Conservation (phyloP, 1,140 invertebrate species). For the Drosophila nigrodunni region DNA sequence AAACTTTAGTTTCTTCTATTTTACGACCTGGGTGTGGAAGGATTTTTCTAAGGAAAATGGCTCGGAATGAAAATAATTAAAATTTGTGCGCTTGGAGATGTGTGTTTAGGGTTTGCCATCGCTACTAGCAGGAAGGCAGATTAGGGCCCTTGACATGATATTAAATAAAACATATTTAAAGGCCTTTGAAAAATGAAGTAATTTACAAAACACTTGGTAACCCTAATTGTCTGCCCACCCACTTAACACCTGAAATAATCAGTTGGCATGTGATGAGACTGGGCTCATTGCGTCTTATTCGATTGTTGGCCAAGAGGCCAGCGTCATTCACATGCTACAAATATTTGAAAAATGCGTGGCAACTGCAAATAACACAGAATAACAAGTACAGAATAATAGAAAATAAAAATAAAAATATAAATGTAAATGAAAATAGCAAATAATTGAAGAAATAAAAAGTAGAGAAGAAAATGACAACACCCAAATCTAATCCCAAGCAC, state of each 20-base stretch:
- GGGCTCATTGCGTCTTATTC: conserved; percentile 17
- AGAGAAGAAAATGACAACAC: conserved; percentile 14
- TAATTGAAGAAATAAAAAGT: conserved; percentile 13
- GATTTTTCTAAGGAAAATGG: neutral
- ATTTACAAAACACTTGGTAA: neutral
- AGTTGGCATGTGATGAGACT: conserved; percentile 14
- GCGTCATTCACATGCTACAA: conserved; percentile 51
- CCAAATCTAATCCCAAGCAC: conserved; percentile 39
- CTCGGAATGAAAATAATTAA: neutral
- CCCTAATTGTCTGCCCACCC: conserved; percentile 11
- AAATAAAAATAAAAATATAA: neutral
- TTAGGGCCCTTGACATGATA: neutral
- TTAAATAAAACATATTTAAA: neutral
- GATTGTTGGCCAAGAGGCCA: conserved; percentile 20
- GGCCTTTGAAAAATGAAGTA: neutral
- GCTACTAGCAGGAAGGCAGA: no score
- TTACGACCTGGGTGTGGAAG: conserved; percentile 52
- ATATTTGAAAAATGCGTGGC: conserved; percentile 70
- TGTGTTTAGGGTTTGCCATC: no score
- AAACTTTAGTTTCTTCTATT: conserved; percentile 34
- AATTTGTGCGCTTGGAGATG: neutral
- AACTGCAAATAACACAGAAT: conserved; percentile 18
- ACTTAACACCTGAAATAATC: conserved; percentile 17
- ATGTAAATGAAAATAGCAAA: neutral
- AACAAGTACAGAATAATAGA: neutral